Evolutionary conservation across 2,888 invertebrate genomes (phyloP), one percentile per base, ranked within the genome.

Genomic region (Rhogogaster chlorosoma): DNA sequence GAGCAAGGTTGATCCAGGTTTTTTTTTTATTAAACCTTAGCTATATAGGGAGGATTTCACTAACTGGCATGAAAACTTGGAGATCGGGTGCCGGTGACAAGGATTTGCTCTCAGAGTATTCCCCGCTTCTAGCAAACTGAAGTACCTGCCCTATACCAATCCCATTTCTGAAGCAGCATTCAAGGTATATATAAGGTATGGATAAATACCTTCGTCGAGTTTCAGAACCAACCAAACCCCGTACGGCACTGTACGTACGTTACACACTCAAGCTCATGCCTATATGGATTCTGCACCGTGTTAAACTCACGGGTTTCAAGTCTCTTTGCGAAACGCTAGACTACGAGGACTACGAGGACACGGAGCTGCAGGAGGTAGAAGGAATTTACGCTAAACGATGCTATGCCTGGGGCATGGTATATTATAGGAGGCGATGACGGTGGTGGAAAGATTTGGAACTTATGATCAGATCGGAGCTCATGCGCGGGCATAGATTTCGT

Each of bases 91-190:
- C 15, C 53, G 29, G 45, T 53, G 49, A 77, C 77, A 77, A 77
- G 77, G 77, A 77, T 77, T 77, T 77, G 49, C 77, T 77, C 77
- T 77, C 77, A 77, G 77, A 53, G 49, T 77, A 71, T 71, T 71
- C 71, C n/a, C 38, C 38, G 71, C 4, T 73, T 73, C 42, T n/a
- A 12, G 45, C 32, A 53, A 49, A 29, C 77, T 53, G 29, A 29
- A 49, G 49, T 45, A 77, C 49, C 26, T 29, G 49, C 71, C 4
- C 38, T 42, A 73, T 42, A 42, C 38, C 42, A n/a, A 36, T 73
- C n/a, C 67, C 71, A 4, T 42, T 9, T 73, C 4, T 67, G 67
- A 67, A 32, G 32, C 22, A 22, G 26, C 26, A 26, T 0, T 12
- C 26, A 26, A 61, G 26, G 61, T 61, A 53, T 3, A 0, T 53